These are phyloP conservation scores for Stichopus chloronotus DNA, from an alignment of 35 echinoderm and acorn worm genomes.

Conservation along the genomic window DNA sequence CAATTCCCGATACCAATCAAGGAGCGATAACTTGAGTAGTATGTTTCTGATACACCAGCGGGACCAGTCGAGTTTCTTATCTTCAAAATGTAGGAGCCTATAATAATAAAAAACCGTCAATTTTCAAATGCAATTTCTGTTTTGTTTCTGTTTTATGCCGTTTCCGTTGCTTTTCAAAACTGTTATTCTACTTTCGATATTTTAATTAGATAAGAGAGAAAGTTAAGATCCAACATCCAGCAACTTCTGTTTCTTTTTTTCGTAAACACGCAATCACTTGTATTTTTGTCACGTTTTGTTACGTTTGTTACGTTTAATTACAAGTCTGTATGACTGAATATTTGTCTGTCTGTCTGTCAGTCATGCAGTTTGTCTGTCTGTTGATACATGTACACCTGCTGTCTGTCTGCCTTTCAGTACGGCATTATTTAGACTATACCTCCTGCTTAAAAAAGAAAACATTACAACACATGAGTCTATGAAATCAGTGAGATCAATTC, in stretches of 20 bases:
- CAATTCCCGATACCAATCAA: too few species aligned
- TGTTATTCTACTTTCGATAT: not conserved
- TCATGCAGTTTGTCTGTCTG: not conserved
- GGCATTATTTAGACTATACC: too few species aligned
- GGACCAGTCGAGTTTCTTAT: too few species aligned
- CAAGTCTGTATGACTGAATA: not conserved
- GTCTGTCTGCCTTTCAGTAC: not conserved
- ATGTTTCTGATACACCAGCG: too few species aligned
- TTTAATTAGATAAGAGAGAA: not conserved
- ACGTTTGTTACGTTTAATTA: not conserved
- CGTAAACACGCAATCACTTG: not conserved
- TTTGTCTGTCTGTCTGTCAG: not conserved
- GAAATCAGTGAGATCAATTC: not conserved
- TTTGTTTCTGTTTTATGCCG: not conserved
- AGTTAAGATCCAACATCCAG: not conserved
- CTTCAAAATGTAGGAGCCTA: too few species aligned
- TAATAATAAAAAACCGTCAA: too few species aligned
- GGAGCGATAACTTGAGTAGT: too few species aligned
- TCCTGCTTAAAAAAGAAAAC: too few species aligned
- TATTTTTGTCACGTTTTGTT: not conserved
- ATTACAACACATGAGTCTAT: not conserved
- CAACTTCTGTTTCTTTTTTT: not conserved
- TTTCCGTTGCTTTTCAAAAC: too few species aligned
- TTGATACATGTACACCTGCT: not conserved
- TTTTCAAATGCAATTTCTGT: not conserved